Conservation (phyloP, 2,888 invertebrate genomes). For the Papilio protenor region DNA sequence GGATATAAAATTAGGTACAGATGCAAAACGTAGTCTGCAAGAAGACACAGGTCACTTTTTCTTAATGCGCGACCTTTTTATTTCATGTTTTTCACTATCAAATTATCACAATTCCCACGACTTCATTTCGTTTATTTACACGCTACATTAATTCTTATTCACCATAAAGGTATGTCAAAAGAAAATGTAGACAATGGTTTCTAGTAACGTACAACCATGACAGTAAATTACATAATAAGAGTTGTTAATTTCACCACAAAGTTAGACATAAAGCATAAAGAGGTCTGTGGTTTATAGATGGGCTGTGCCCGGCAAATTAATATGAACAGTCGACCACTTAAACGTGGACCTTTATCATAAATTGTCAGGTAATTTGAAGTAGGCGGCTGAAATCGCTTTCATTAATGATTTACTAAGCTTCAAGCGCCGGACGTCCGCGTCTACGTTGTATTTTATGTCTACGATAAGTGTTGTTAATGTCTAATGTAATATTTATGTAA, state of each 20-base stretch:
- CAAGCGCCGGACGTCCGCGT: not conserved
- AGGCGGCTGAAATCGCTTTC: not conserved
- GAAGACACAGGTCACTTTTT: no score
- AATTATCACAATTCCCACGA: not conserved
- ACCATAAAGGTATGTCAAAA: not conserved
- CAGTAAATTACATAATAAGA: not conserved
- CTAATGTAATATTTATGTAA: not conserved
- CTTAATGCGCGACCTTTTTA: no score
- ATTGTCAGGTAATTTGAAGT: not conserved
- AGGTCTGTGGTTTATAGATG: constrained; percentile 6
- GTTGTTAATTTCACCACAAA: not conserved
- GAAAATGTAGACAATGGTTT: not conserved
- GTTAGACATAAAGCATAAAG: not conserved
- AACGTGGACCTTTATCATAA: not conserved
- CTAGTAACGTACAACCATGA: not conserved
- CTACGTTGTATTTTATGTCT: not conserved
- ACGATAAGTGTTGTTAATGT: no score
- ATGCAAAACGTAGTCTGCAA: no score
- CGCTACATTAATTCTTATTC: not conserved
- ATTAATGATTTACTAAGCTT: not conserved
- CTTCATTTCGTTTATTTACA: not conserved
- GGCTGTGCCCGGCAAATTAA: not conserved
- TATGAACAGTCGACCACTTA: constrained; percentile 2
- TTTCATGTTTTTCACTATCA: not conserved
- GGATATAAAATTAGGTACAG: no score